Evolutionary conservation across 2,888 invertebrate genomes (phyloP).

Genomic region (Augochlorella aurata): DNA sequence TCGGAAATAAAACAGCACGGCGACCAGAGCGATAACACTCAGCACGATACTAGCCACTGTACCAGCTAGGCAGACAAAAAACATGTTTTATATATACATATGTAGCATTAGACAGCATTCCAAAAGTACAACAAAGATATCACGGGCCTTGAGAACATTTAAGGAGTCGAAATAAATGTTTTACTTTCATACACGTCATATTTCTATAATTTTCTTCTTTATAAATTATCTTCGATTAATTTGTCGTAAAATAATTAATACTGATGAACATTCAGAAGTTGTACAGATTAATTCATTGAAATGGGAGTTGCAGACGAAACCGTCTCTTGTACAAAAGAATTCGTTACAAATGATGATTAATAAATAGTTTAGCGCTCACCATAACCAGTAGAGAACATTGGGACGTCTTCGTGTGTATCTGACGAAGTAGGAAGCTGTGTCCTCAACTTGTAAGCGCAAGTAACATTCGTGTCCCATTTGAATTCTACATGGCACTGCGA

Average conservation of each 20-base stretch:
- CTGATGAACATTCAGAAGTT: too few species aligned
- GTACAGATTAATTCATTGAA: too few species aligned
- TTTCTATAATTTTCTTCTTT: not conserved
- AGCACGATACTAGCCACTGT: constrained; percentile 52
- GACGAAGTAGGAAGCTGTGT: not conserved
- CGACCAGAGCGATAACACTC: constrained; percentile 55
- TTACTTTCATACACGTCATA: too few species aligned
- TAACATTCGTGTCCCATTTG: constrained; percentile 72
- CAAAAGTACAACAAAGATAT: not conserved
- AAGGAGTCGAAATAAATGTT: not conserved
- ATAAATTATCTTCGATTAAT: not conserved
- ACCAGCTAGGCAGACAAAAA: constrained; percentile 65
- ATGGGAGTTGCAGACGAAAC: too few species aligned
- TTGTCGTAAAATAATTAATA: too few species aligned
- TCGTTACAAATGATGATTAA: too few species aligned
- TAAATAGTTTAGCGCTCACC: constrained; percentile 31
- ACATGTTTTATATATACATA: constrained; percentile 3
- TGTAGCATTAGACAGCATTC: not conserved
- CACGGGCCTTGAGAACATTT: not conserved
- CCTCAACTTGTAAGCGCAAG: constrained; percentile 54
- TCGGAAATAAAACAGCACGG: constrained; percentile 67
- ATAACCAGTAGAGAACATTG: constrained; percentile 43
- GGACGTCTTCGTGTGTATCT: not conserved
- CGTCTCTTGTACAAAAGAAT: too few species aligned
- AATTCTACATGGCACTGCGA: constrained; percentile 69